Evolutionary conservation across 2,113 vertebrate genomes (phyloP), one percentile per base, ranked within the genome.

Genomic region (Stigmatopora nigra): DNA sequence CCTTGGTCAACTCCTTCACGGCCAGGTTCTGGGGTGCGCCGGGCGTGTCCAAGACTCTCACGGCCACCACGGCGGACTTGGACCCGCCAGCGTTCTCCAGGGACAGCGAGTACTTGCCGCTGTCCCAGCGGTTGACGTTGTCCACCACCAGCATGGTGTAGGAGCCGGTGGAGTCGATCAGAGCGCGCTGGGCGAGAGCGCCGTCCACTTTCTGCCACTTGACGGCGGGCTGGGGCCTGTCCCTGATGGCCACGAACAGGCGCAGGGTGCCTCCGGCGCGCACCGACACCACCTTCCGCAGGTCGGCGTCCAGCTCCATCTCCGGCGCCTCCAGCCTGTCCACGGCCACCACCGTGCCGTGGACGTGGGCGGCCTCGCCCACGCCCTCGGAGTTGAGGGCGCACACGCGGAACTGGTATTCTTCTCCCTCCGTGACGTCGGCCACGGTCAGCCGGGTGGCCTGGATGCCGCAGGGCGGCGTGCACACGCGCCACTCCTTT

Each of bases 91-190:
- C 92, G 72, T 98, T 99, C 84, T 96, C 93, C 71, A 99, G 87
- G 53, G 91, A 93, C 53, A 99, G 84, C 25, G 93, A 92, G 70
- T 99, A 99, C 85, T 92, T 94, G 4, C 97, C 96, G 69, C 93
- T 99, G 78, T 99, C 95, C 91, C 97, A 98, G 73, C 97, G 92
- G 79, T 95, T 93, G 12, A 97, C 95, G 16, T 93, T 97, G 84
- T 99, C 97, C 86, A 98, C 94, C 47, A 99, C 93, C 72, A 99
- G 82, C 96, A 98, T 98, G 52, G 97, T 96, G 61, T 96, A 98
- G 64, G 97, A 99, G 82, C 92, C 91, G 16, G 96, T 98, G 61
- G 92, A 90, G 78, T 99, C 97, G 78, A 94, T 91, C 61, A 91
- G 88, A 70, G 92, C 93, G 73, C 89, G 89, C 0, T 95, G 94